Conservation (phyloP, 2,797 vertebrate species). For the Aphelocoma californica region DNA sequence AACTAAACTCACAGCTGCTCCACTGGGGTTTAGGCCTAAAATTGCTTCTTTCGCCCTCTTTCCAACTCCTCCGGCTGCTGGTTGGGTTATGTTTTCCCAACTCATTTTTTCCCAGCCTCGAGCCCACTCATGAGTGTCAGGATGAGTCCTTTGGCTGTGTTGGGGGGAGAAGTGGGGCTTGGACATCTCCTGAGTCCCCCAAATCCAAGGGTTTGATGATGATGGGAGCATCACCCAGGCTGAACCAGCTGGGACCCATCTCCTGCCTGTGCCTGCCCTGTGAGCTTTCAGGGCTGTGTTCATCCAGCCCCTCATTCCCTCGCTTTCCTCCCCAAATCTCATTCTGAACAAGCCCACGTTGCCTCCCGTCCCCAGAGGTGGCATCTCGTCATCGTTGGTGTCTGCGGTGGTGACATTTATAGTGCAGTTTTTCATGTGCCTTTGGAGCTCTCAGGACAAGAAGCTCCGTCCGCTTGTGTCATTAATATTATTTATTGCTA, state of each 20-base stretch:
- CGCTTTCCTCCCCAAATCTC: background rate
- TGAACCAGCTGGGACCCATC: background rate
- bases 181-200: background rate
- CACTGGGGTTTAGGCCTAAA: slow-evolving; percentile 30
- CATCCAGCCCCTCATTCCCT: background rate
- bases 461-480: slow-evolving; percentile 49
- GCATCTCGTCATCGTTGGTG: slow-evolving; percentile 51
- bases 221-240: background rate
- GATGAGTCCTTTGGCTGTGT: background rate
- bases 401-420: slow-evolving; percentile 62
- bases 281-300: background rate
- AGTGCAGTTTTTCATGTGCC: slow-evolving; percentile 65
- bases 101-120: background rate
- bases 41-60: background rate
- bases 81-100: background rate
- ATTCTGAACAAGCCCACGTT: slow-evolving; percentile 7
- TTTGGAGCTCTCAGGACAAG: slow-evolving; percentile 66
- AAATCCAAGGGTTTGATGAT: background rate
- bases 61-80: background rate
- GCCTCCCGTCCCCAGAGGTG: slow-evolving; percentile 39
- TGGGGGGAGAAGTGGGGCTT: background rate
- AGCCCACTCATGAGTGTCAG: background rate
- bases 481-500: slow-evolving; percentile 67
- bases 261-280: background rate
- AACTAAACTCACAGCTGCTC: background rate